These are phyloP conservation scores for Neogobius melanostomus DNA, from an alignment of 2,113 vertebrate genomes.

Conservation along the genomic window DNA sequence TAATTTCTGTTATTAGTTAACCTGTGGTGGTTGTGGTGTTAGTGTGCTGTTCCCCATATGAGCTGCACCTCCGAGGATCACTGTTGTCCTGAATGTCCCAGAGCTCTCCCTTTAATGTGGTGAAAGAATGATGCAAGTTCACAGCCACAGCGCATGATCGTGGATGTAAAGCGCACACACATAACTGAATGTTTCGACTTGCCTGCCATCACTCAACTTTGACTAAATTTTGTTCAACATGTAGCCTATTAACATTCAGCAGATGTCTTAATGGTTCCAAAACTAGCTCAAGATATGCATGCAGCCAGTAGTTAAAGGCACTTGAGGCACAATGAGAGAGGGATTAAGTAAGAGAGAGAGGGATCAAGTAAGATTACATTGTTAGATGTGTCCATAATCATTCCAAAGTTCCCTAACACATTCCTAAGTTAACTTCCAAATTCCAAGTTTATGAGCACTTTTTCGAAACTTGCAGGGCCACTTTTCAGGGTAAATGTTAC, in stretches of 20 bases:
- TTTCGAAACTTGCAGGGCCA: too few relatives aligned
- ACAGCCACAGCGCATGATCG: conserved; percentile 16
- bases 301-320: too few relatives aligned
- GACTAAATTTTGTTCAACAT: neutral
- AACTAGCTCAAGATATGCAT: neutral
- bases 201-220: neutral
- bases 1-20: neutral
- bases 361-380: too few relatives aligned
- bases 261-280: neutral
- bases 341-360: too few relatives aligned
- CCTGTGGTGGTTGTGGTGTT: neutral
- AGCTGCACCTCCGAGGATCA: conserved; percentile 29
- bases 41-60: conserved; percentile 26
- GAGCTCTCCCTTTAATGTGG: conserved; percentile 40
- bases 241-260: neutral
- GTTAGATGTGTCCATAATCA: too few relatives aligned
- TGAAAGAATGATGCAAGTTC: conserved; percentile 71
- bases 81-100: conserved; percentile 33
- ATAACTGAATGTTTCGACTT: neutral
- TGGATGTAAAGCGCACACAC: conserved; percentile 12
- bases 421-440: too few relatives aligned
- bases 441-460: too few relatives aligned
- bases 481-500: too few relatives aligned
- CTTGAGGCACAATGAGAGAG: too few relatives aligned
- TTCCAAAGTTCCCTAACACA: too few relatives aligned